Evolutionary conservation across 2,113 vertebrate species (phyloP), one percentile per base, ranked within the genome.

Genomic region (Dasyurus viverrinus): DNA sequence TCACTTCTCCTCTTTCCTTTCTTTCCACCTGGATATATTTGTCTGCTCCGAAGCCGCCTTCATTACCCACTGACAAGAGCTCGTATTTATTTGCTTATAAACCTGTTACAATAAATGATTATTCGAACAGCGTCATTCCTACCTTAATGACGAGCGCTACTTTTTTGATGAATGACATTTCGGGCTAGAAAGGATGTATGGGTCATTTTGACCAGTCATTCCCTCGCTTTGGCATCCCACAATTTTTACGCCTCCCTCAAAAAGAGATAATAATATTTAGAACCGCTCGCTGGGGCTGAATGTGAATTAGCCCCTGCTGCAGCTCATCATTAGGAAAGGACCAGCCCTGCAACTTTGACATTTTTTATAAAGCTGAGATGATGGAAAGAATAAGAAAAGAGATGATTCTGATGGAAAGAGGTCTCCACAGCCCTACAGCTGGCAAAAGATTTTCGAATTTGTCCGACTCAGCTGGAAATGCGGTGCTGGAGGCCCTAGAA

Each of bases 91-190:
- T 99, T 99, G 99, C 99, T 99, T 99, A 99, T 99, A 99, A 99
- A 99, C 99, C 99, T 99, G 99, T 99, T 99, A 99, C 99, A 99
- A 99, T 99, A 99, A 99, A 99, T 99, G 99, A 99, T 99, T 99
- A 99, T 99, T 99, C 99, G 99, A 99, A 99, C 99, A 98, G 99
- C 99, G 99, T 99, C 99, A 99, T 99, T 99, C 99, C 99, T 99
- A 99, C 99, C 99, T 99, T 99, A 99, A 99, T 99, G 99, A 99
- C 99, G 99, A 99, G 98, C 98, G 98, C 99, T 98, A 98, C 98
- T 99, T 99, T 48, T 99, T 99, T 99, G 99, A 99, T 99, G 99
- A 99, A 99, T 99, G 99, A 99, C 99, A 99, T 99, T 99, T 99
- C 98, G 98, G 99, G 98, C 98, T 98, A 98, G 98, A 99, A 99